Base-by-base conservation (phyloP, 2,797 vertebrate species). In the Cygnus olor region DNA sequence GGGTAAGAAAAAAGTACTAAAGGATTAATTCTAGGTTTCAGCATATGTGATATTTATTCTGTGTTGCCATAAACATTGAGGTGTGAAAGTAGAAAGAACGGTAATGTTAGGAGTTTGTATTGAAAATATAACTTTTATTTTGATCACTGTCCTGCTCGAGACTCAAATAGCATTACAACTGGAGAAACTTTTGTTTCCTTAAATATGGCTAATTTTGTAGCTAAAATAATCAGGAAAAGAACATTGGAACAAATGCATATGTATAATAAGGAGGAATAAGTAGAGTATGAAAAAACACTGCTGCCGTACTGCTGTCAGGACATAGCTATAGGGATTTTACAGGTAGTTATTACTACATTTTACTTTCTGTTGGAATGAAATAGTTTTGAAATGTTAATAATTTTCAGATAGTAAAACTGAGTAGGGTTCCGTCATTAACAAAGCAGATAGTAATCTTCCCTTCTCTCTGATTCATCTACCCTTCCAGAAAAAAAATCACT, bases 301-400 rank as follows among this genome's bases (percentile, higher is more conserved):
- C 57, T 80, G 78, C 81, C 70, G 51, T 79, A 42, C 38, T 80
- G 42, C 79, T 90, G 64, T 80, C 84, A 82, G 81, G 68, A 73
- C 60, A 77, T 1, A 94, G 36, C 57, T 63, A 66, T 13, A 44
- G 64, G 61, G 92, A 78, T 89, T 89, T 87, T 76, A 77, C 71
- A 89, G 64, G 68, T 85, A 83, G 72, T 57, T 87, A 94, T 81
- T 94, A 89, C 19, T 91, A 38, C 61, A 49, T 87, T 95, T 93
- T 60, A 16, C 40, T 24, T 89, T 88, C 76, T 87, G 57, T 53
- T 93, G 79, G 79, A 90, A 87, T 4, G 30, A 96, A 81, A 88
- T 85, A 87, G 72, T 91, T 92, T 91, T 91, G 60, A 93, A 89
- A 93, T 89, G 42, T 28, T 96, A 89, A 82, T 85, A 81, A 85